Base-by-base conservation (phyloP, 2,888 invertebrate species). In the Lasioglossum pauxillum region DNA sequence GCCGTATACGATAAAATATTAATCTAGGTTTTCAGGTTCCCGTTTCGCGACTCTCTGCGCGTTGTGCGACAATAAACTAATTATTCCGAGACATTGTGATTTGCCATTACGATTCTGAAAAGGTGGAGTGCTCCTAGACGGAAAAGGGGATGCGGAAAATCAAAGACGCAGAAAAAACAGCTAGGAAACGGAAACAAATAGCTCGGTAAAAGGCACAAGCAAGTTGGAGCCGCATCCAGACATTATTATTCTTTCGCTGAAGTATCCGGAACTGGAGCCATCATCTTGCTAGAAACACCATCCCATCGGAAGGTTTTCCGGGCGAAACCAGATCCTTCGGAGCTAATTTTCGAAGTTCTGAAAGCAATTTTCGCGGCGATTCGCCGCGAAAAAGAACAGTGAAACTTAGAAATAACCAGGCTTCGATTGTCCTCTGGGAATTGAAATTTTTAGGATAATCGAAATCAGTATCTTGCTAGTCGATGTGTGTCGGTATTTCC, bases 101-200 rank as follows among this genome's bases (percentile, higher is more conserved):
- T 60, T 12, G 27, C 27, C 14, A 14, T 27, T 60, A 27, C 27
- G 27, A 60, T 60, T 27, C 60, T 5, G 31, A 16, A 64, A 27
- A 31, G 31, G 16, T 64, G 2, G 64, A 16, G 31, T 14, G 64
- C 1, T 16, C 1, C 31, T 2, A 16, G 5, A 31, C 31, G 64
- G 27, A 41, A 10, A 16, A 2, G 23, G 10, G 7, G 16, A 8
- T 14, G 41, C 16, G 74, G 5, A 19, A 19, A 49, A 76, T 71
- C 27, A 23, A 44, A 23, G 71, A 12, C n/a, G n/a, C 53, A 31
- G 46, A 27, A 14, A 41, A 75, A 72, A 46, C 19, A 16, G 60
- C 27, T 16, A 35, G 12, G 49, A 41, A 75, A 69, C 57, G 75
- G 44, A 82, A 78, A 78, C 83, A 84, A 80, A 84, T 80, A 53